A percentile compares a stretch with the other conserved stretches of the same genome.
These are phyloP conservation scores for Horisme vitalbata DNA, from an alignment of 2,888 invertebrate genomes.

Conservation along the genomic window DNA sequence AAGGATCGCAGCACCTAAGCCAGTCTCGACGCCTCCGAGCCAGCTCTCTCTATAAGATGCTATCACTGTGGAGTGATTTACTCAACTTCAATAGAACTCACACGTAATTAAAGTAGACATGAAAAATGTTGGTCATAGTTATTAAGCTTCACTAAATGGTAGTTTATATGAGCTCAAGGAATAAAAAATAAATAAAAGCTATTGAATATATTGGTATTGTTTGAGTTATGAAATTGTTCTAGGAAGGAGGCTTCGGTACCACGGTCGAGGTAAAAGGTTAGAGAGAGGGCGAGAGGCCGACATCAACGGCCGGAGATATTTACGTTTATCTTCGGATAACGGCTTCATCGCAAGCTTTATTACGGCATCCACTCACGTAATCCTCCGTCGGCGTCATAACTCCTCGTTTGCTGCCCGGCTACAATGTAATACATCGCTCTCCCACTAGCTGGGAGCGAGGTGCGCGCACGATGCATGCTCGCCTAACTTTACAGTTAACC, in stretches of 20 bases:
- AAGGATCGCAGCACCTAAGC: slow-evolving; percentile 55
- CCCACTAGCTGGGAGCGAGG: slow-evolving; percentile 51
- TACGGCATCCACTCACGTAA: slow-evolving; percentile 83
- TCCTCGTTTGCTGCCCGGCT: slow-evolving; percentile 77
- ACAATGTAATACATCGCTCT: slow-evolving; percentile 75
- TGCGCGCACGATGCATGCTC: slow-evolving; percentile 49
- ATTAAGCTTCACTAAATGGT: too few species aligned
- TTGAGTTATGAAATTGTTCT: too few species aligned
- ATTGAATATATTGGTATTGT: too few species aligned
- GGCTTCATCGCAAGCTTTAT: slow-evolving; percentile 83
- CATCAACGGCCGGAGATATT: slow-evolving; percentile 76
- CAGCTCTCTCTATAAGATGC: slow-evolving; percentile 39
- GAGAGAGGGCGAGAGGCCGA: slow-evolving; percentile 50
- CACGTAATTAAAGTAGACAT: too few species aligned
- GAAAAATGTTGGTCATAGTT: too few species aligned
- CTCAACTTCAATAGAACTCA: slow-evolving; percentile 23
- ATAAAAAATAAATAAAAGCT: too few species aligned
- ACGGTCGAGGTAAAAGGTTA: slow-evolving; percentile 37
- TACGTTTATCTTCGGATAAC: slow-evolving; percentile 82
- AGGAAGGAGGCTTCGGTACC: slow-evolving; percentile 22
- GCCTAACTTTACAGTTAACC: slow-evolving; percentile 38
- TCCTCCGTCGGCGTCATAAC: slow-evolving; percentile 80
- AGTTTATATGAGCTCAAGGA: too few species aligned
- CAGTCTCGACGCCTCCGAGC: slow-evolving; percentile 34
- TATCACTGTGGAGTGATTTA: slow-evolving; percentile 31